A percentile compares a stretch with the other conserved stretches of the same genome.
These are phyloP conservation scores for Trisateles emortualis DNA, from an alignment of 2,888 invertebrate species.

Conservation along the genomic window DNA sequence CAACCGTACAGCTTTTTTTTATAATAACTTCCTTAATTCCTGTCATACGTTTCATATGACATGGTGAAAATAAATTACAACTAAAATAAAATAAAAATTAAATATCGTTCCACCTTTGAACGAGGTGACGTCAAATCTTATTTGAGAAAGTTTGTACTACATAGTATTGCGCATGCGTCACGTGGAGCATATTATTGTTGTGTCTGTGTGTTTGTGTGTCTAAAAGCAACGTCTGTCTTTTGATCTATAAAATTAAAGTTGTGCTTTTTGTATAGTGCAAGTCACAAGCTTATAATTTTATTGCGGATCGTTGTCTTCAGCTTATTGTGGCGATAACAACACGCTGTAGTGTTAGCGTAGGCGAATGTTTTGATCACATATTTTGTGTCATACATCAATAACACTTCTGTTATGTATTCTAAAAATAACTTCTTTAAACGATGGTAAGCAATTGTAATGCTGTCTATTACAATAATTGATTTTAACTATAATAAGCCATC, in stretches of 20 bases:
- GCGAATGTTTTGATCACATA: too few species aligned
- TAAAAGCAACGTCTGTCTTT: slow-evolving; percentile 52
- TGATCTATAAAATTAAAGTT: slow-evolving; percentile 66
- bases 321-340: too few species aligned
- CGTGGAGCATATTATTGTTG: slow-evolving; percentile 21
- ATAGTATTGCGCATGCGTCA: slow-evolving; percentile 30
- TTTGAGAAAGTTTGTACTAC: slow-evolving; percentile 2
- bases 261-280: slow-evolving; percentile 43
- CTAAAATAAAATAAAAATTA: neutral
- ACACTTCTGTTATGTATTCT: too few species aligned
- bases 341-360: too few species aligned
- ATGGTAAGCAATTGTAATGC: too few species aligned
- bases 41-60: neutral
- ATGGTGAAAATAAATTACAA: neutral
- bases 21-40: neutral
- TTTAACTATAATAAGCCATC: too few species aligned
- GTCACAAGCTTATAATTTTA: neutral
- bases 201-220: slow-evolving; percentile 15
- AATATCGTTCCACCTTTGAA: too few species aligned
- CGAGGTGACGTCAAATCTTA: slow-evolving; percentile 4
- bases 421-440: too few species aligned
- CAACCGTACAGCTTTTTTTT: too few species aligned
- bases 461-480: too few species aligned
- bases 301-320: too few species aligned
- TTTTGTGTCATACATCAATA: too few species aligned